A percentile compares a stretch with the other conserved stretches of the same genome.
These are phyloP conservation scores for Magallana gigas DNA, from an alignment of 1,140 invertebrate species.

Conservation along the genomic window DNA sequence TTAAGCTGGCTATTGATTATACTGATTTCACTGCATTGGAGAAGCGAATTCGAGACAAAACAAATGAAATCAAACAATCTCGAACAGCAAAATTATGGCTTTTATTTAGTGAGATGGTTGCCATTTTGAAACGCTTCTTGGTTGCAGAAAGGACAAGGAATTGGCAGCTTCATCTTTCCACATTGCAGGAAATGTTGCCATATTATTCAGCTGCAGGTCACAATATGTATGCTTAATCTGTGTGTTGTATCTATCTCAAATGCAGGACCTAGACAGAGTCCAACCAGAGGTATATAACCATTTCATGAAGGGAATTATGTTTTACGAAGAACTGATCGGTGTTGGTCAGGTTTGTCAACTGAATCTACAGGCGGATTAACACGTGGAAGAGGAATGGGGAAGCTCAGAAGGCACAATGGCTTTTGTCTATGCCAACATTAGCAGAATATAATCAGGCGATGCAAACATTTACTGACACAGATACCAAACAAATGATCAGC, in stretches of 20 bases:
- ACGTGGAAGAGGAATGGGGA: too few species aligned
- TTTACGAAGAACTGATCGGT: slow-evolving; percentile 66
- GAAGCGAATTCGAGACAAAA: slow-evolving; percentile 27
- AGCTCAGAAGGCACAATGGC: slow-evolving; percentile 45
- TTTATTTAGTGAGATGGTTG: too few species aligned
- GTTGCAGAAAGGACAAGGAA: too few species aligned
- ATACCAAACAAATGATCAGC: slow-evolving; percentile 54
- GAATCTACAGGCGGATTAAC: slow-evolving; percentile 50
- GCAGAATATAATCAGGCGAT: slow-evolving; percentile 59
- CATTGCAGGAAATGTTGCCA: slow-evolving; percentile 72
- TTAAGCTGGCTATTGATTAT: too few species aligned
- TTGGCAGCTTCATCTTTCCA: too few species aligned
- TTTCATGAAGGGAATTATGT: slow-evolving; percentile 62
- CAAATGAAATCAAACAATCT: too few species aligned
- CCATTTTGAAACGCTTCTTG: too few species aligned
- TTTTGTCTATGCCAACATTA: slow-evolving; percentile 62
- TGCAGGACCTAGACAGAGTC: not conserved
- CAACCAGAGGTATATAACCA: slow-evolving; percentile 54
- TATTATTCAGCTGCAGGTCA: slow-evolving; percentile 79
- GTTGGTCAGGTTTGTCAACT: slow-evolving; percentile 68
- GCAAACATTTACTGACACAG: slow-evolving; percentile 50
- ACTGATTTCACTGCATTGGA: too few species aligned
- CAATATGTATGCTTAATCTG: slow-evolving; percentile 79
- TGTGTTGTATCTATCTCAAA: slow-evolving; percentile 50
- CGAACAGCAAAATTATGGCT: too few species aligned